Evolutionary conservation across 2,888 invertebrate genomes (phyloP).

Genomic region (Notodonta ziczac): DNA sequence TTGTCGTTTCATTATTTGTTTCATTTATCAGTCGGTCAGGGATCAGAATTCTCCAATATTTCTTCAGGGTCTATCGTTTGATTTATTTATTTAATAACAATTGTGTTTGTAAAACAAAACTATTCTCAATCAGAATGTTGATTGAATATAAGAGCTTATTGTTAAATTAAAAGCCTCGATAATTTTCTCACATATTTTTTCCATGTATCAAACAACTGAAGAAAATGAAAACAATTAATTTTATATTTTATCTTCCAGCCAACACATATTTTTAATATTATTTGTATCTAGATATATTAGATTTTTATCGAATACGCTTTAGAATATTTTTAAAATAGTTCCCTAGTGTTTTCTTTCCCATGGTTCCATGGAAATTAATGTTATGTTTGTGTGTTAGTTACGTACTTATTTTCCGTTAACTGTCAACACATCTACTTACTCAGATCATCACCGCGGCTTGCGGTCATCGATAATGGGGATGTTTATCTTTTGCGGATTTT

Average conservation of each 20-base stretch:
- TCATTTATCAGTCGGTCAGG: too few species aligned
- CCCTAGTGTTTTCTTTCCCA: constrained; percentile 19
- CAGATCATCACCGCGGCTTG: constrained; percentile 9
- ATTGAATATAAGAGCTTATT: too few species aligned
- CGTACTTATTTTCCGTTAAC: constrained; percentile 7
- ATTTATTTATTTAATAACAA: too few species aligned
- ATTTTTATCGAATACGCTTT: not conserved
- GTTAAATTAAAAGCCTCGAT: too few species aligned
- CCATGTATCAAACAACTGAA: too few species aligned
- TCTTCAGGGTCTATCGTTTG: too few species aligned
- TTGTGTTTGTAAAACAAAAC: too few species aligned
- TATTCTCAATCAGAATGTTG: too few species aligned
- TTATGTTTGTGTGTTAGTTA: constrained; percentile 10
- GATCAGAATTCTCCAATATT: too few species aligned
- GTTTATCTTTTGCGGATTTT: constrained; percentile 34
- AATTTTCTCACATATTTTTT: too few species aligned
- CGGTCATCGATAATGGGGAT: constrained; percentile 18
- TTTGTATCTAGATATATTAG: too few species aligned
- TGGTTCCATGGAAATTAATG: not conserved
- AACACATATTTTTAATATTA: not conserved
- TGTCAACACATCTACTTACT: not conserved
- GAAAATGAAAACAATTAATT: not conserved
- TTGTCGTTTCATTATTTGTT: constrained; percentile 24
- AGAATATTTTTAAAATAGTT: constrained; percentile 14
- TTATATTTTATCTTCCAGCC: not conserved